Percentiles rank a stretch among this genome's conserved stretches.
These are phyloP conservation scores for Clusia tigrina DNA, from an alignment of 2,888 invertebrate species.

Conservation along the genomic window DNA sequence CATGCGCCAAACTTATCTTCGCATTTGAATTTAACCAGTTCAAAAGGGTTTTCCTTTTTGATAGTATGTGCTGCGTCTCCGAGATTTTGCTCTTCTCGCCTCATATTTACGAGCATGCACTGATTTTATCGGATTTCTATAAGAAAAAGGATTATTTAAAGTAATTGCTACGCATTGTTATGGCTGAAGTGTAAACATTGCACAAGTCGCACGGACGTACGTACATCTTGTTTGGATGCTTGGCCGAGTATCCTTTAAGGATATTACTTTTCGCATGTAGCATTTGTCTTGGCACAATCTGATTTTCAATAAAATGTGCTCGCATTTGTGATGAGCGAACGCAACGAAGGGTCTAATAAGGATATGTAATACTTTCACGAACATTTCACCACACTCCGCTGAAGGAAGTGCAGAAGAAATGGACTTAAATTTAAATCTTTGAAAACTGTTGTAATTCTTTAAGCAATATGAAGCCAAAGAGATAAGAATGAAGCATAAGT, in stretches of 20 bases:
- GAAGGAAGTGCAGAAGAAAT: too few species aligned
- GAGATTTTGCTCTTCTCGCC: slow-evolving; percentile 30
- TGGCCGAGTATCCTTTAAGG: too few species aligned
- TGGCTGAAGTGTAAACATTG: slow-evolving; percentile 8
- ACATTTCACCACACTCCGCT: too few species aligned
- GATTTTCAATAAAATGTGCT: slow-evolving; percentile 14
- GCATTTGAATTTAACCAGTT: background rate
- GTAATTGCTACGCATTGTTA: slow-evolving; percentile 43
- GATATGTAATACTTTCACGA: slow-evolving; percentile 16
- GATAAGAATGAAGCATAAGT: too few species aligned
- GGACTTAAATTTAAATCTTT: too few species aligned
- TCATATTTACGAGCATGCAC: slow-evolving; percentile 34
- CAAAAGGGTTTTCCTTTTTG: background rate
- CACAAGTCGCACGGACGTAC: too few species aligned
- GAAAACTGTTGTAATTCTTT: too few species aligned
- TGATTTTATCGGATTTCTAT: slow-evolving; percentile 49
- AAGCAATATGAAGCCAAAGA: too few species aligned
- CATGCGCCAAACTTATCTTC: background rate
- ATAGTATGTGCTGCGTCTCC: too few species aligned
- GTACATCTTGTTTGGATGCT: background rate
- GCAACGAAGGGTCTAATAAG: slow-evolving; percentile 10
- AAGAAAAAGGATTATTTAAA: slow-evolving; percentile 52
- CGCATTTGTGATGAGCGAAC: slow-evolving; percentile 14
- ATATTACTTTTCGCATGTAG: background rate
- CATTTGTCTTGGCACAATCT: background rate